A percentile compares a stretch with the other conserved stretches of the same genome.
Conservation (phyloP, 1,140 invertebrate genomes). For the Calycopis cecrops region DNA sequence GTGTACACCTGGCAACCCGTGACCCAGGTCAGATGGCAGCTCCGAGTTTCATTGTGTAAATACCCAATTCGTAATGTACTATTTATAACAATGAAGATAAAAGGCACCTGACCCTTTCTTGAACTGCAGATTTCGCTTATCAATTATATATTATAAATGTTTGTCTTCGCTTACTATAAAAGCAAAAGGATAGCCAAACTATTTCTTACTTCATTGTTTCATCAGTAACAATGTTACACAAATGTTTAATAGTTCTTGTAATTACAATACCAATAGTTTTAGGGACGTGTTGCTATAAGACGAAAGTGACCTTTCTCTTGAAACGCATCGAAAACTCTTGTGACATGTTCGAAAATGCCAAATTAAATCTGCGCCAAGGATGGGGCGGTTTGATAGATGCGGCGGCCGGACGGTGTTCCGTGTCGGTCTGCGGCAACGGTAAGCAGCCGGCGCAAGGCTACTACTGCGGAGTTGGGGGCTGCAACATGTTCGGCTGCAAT, state of each 20-base stretch:
- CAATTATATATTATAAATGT: too few species aligned
- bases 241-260: neutral
- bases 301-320: conserved; percentile 1
- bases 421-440: neutral
- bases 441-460: neutral
- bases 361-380: neutral
- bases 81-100: too few species aligned
- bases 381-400: neutral
- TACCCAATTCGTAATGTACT: too few species aligned
- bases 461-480: neutral
- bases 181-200: too few species aligned
- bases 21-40: too few species aligned
- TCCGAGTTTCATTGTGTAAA: too few species aligned
- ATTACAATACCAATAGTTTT: neutral
- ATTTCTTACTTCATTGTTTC: too few species aligned
- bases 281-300: neutral
- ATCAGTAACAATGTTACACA: neutral
- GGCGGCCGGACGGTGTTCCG: neutral
- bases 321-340: neutral
- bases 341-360: neutral
- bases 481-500: conserved; percentile 3
- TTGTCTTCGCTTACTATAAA: too few species aligned
- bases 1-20: too few species aligned
- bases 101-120: too few species aligned
- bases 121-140: too few species aligned